phyloP scores from a whole-genome alignment of 2,113 vertebrate species.

The Calidris pugnax region DNA sequence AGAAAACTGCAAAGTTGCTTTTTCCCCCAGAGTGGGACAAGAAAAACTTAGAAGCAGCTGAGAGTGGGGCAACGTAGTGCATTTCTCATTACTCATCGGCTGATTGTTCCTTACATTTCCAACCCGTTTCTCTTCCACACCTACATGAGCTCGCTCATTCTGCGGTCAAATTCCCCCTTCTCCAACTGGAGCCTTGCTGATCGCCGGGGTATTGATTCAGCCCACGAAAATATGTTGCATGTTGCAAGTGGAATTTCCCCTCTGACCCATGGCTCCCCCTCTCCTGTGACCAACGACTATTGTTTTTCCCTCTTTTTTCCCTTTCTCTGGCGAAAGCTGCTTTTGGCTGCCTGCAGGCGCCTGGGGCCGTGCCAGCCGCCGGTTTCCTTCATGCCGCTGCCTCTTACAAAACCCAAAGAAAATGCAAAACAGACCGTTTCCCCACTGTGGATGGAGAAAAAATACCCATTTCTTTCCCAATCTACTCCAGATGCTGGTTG shows the following conservation, averaged over 20 bases:
- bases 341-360: background rate
- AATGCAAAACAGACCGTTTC: background rate
- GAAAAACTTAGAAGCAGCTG: background rate
- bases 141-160: background rate
- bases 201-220: background rate
- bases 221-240: conserved; percentile 64
- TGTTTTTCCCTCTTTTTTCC: conserved; percentile 51
- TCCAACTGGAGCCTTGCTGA: background rate
- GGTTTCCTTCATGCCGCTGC: background rate
- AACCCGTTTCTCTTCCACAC: background rate
- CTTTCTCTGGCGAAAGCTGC: background rate
- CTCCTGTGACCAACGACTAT: conserved; percentile 57
- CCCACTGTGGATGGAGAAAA: background rate
- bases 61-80: background rate
- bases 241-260: conserved; percentile 68
- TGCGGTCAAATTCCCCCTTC: background rate
- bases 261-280: conserved; percentile 65
- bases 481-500: background rate
- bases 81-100: conserved; percentile 27
- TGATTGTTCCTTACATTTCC: background rate
- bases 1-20: background rate
- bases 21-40: background rate
- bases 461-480: background rate
- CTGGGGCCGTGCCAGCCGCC: background rate
- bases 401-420: background rate